phyloP scores from a whole-genome alignment of 2,888 invertebrate species.

The Aporophyla lueneburgensis region DNA sequence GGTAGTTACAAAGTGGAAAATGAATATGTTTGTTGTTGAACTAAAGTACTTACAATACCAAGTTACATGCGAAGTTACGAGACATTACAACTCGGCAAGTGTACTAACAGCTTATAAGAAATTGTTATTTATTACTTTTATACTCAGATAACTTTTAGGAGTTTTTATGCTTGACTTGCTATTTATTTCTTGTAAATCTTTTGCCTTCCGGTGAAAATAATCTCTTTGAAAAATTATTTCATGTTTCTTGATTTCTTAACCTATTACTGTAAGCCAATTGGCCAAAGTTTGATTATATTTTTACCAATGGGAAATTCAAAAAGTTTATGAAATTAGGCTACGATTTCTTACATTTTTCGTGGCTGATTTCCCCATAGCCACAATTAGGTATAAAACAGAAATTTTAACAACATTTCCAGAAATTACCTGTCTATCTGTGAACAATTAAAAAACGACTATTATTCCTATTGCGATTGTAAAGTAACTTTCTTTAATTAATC shows the following conservation, averaged over 20 bases:
- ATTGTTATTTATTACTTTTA: conserved; percentile 32
- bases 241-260: background rate
- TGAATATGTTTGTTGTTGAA: conserved; percentile 47
- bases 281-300: conserved; percentile 15
- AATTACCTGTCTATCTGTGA: conserved; percentile 2
- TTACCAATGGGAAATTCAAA: conserved; percentile 20
- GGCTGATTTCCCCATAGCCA: conserved; percentile 7
- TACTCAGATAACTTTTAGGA: background rate
- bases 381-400: background rate
- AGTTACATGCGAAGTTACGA: conserved; percentile 32
- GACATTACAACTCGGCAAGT: conserved; percentile 35
- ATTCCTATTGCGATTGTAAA: background rate
- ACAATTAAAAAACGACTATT: background rate
- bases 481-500: background rate
- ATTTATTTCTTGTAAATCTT: conserved; percentile 15
- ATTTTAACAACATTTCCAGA: background rate
- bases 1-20: conserved; percentile 29
- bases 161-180: background rate
- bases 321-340: background rate
- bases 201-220: background rate
- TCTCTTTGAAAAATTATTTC: background rate
- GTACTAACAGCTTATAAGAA: conserved; percentile 39
- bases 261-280: too few species aligned
- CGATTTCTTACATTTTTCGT: background rate
- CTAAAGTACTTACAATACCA: conserved; percentile 37